Evolutionary conservation across 2,113 vertebrate genomes (phyloP), one percentile per base, ranked within the genome.

Genomic region (Dipodomys ordii): DNA sequence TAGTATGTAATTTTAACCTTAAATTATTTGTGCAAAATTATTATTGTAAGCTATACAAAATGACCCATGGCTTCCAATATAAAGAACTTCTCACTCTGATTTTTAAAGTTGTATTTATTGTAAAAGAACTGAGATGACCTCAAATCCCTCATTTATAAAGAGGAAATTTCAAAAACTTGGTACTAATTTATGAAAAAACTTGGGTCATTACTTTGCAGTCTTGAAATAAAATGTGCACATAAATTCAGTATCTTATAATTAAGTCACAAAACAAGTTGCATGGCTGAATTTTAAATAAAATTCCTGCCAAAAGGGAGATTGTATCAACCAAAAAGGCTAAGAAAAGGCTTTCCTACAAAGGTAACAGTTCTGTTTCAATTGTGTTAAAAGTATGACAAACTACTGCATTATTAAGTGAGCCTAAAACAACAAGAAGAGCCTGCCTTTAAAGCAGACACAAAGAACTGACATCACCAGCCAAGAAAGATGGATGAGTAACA

Each of bases 21-120:
- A 94, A 98, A 93, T 96, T 94, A 91, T 97, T 97, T 74, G 85
- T 91, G 94, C 69, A 68, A 96, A 93, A 93, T 77, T 95, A 96
- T 96, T 97, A 98, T 97, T 89, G 78, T 95, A 97, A 92, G 97
- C 94, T 62, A 93, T 96, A 93, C 89, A 97, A 97, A 96, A 93
- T 79, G 95, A 60, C 11, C 83, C 82, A 83, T 92, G 77, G 92
- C 83, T 97, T 95, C 62, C 72, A 94, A 95, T 94, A 91, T 87
- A 92, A 86, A 12, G 85, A 69, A 97, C 94, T 97, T 97, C 60
- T 88, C 74, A 82, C 28, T 90, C 39, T 84, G 19, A 25, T 82
- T 69, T 92, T 80, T 25, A 49, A 94, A 96, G 67, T 28, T 27
- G 79, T 27, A 90, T 87, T 96, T 90, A 95, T 88, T 83, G 23